Evolutionary conservation across 2,113 vertebrate species (phyloP).

Genomic region (Actenoides hombroni): DNA sequence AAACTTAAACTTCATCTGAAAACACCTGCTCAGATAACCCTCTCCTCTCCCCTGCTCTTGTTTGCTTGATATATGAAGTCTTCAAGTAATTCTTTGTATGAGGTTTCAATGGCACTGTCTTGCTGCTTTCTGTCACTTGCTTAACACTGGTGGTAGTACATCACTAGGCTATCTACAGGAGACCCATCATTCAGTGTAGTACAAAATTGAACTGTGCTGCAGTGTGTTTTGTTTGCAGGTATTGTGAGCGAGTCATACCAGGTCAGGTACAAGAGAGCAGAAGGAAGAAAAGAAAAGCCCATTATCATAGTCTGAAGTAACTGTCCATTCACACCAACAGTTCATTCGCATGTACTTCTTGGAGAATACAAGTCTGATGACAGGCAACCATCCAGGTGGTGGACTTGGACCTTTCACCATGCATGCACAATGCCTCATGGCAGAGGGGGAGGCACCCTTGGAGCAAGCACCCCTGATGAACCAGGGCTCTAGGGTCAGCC

Average conservation of each 20-base stretch:
- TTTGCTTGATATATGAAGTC: slow-evolving; percentile 7
- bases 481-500: neutral
- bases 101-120: neutral
- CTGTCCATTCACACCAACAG: neutral
- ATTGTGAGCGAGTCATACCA: neutral
- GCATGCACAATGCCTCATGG: rapidly evolving
- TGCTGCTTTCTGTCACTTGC: neutral
- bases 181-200: neutral
- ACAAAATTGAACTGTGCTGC: neutral
- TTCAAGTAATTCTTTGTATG: slow-evolving; percentile 13
- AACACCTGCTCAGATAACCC: slow-evolving; percentile 25
- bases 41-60: neutral
- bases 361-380: rapidly evolving
- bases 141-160: neutral
- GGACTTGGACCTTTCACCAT: neutral
- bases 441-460: rapidly evolving
- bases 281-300: neutral
- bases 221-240: neutral
- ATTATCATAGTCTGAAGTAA: neutral
- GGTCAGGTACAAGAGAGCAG: neutral
- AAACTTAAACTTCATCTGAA: slow-evolving; percentile 29
- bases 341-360: neutral
- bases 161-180: neutral
- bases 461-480: rapidly evolving
- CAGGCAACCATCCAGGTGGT: neutral